Conservation (phyloP, 2,797 vertebrate species). For the Crocidura indochinensis region DNA sequence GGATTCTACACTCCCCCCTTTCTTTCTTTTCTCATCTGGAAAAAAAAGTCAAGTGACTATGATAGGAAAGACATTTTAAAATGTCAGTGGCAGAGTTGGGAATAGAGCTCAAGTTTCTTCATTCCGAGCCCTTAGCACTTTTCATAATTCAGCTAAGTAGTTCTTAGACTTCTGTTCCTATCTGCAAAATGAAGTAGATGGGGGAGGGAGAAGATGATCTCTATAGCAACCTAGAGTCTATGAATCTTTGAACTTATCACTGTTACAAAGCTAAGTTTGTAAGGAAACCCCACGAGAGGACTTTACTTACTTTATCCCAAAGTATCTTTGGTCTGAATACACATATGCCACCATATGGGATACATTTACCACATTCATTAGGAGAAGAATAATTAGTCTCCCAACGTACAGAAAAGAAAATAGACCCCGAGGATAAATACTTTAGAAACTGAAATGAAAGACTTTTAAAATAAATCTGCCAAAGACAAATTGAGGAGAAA, state of each 20-base stretch:
- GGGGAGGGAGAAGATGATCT: conserved; percentile 23
- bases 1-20: not conserved
- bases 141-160: conserved; percentile 57
- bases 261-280: conserved; percentile 89
- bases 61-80: conserved; percentile 67
- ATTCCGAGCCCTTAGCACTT: conserved; percentile 19
- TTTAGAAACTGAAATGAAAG: conserved; percentile 90
- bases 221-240: conserved; percentile 64
- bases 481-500: conserved; percentile 87
- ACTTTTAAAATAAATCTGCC: conserved; percentile 91
- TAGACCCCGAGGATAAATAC: conserved; percentile 91
- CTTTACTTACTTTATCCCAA: conserved; percentile 91
- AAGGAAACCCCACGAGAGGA: conserved; percentile 88
- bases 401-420: conserved; percentile 88
- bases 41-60: conserved; percentile 38
- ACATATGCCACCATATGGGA: conserved; percentile 91
- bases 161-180: conserved; percentile 3
- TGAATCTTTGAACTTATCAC: conserved; percentile 81
- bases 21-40: conserved; percentile 61
- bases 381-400: conserved; percentile 91
- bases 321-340: conserved; percentile 89
- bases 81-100: conserved; percentile 66
- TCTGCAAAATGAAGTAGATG: not conserved
- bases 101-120: conserved; percentile 61
- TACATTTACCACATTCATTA: conserved; percentile 92